Base-by-base conservation (phyloP, 2,888 invertebrate genomes). In the Apoderus coryli region DNA sequence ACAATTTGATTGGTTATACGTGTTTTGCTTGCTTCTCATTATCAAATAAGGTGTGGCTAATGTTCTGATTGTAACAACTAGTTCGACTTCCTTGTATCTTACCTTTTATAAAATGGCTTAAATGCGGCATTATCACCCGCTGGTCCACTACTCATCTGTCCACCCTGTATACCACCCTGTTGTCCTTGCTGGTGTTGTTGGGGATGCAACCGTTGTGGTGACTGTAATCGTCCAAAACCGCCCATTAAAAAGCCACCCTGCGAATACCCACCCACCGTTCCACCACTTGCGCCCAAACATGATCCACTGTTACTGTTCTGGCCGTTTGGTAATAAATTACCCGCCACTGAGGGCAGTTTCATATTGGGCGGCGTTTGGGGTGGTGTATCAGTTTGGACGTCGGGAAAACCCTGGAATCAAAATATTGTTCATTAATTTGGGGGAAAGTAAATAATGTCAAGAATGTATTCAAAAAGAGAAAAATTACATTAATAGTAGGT, bases 341-440 rank as follows among this genome's bases (percentile, higher is more conserved):
- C 34, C 55, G 75, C 72, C 46, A 76, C 77, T 59, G 76, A 79
- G 51, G 81, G 78, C 52, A 85, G 70, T 61, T 88, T 88, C 82
- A 88, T 82, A 64, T 81, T 88, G 56, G 89, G 89, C 43, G 89
- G 89, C 43, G 89, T 90, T 63, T 89, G 88, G 16, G 88, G 88
- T 45, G 88, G 89, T 40, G 89, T 89, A 63, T 89, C 89, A 47
- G 81, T 72, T 53, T 79, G 76, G 59, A 85, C 76, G 61, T 85
- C 80, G 54, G 84, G 80, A 67, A 85, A 84, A 54, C 78, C 73
- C 40, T 56, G 38, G 25, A 6, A 9, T 12, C 9, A 9, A 23
- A 13, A 23, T 23, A 13, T 23, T 23, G 23, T 11, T 23, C n/a
- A 13, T 5, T 9, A 9, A 12, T 11, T 23, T 23, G 23, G 13